A percentile compares a stretch with the other conserved stretches of the same genome.
Conservation (phyloP, 2,113 vertebrate genomes). For the Carassius carassius region DNA sequence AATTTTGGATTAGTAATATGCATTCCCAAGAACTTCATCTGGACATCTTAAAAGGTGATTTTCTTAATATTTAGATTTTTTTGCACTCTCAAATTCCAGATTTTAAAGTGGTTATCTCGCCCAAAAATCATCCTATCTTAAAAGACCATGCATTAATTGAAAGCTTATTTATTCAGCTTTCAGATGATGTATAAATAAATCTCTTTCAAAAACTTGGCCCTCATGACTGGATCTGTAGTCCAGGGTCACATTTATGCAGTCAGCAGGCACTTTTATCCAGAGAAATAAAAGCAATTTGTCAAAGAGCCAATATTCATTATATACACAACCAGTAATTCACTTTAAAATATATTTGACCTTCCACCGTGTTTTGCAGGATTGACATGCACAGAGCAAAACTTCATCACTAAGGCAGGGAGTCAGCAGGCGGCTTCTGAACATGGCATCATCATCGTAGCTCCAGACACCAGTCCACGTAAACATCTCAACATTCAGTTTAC, state of each 20-base stretch:
- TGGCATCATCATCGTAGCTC: slow-evolving; percentile 85
- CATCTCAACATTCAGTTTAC: slow-evolving; percentile 1
- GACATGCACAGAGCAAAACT: slow-evolving; percentile 96
- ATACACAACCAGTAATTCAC: not conserved
- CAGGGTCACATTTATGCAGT: not conserved
- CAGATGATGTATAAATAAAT: no score
- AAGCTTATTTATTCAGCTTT: no score
- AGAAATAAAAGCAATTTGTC: not conserved
- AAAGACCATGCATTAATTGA: no score
- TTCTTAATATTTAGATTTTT: no score
- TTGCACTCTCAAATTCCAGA: no score
- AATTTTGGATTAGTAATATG: no score
- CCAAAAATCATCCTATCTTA: no score
- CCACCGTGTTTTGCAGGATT: slow-evolving; percentile 76
- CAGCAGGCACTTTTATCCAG: not conserved
- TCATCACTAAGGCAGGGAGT: slow-evolving; percentile 90
- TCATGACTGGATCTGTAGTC: no score
- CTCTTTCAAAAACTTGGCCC: no score
- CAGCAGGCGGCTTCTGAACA: slow-evolving; percentile 88
- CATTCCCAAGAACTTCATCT: no score
- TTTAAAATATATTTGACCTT: not conserved
- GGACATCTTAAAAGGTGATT: no score
- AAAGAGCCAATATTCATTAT: not conserved
- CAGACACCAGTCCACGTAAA: slow-evolving; percentile 95
- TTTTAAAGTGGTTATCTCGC: no score